These are phyloP conservation scores for Triops longicaudatus DNA, from an alignment of 1,140 invertebrate genomes.

Conservation along the genomic window DNA sequence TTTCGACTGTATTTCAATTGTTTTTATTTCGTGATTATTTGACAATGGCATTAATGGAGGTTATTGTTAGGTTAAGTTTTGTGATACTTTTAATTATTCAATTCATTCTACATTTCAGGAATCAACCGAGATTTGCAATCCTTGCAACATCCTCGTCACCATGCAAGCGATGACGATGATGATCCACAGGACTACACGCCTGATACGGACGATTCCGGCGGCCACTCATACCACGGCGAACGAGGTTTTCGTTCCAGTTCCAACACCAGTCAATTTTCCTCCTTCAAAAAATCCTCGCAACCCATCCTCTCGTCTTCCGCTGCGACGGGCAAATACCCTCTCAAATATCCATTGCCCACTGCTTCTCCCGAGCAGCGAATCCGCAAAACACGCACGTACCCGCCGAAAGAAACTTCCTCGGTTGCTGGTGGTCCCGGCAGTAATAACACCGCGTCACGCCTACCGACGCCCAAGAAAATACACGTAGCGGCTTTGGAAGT, in stretches of 20 bases:
- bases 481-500: conserved; percentile 83
- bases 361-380: conserved; percentile 33
- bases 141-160: conserved; percentile 42
- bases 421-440: neutral
- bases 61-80: neutral
- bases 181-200: conserved; percentile 53
- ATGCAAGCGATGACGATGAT: conserved; percentile 47
- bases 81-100: conserved; percentile 26
- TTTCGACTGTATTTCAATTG: no score
- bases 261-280: conserved; percentile 4
- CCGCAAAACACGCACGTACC: conserved; percentile 50
- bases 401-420: conserved; percentile 38
- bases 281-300: neutral
- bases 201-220: conserved; percentile 54
- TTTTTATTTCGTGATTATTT: neutral
- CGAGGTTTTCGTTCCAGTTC: conserved; percentile 27
- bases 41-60: neutral
- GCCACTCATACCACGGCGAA: conserved; percentile 42
- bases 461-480: conserved; percentile 44
- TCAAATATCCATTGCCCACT: conserved; percentile 19
- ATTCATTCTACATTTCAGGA: conserved; percentile 34
- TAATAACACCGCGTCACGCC: conserved; percentile 21
- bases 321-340: conserved; percentile 25
- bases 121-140: conserved; percentile 44
- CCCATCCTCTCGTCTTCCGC: neutral